Percentiles rank a stretch among this genome's conserved stretches.
These are phyloP conservation scores for Chaetodon trifascialis DNA, from an alignment of 2,113 vertebrate species.

Conservation along the genomic window DNA sequence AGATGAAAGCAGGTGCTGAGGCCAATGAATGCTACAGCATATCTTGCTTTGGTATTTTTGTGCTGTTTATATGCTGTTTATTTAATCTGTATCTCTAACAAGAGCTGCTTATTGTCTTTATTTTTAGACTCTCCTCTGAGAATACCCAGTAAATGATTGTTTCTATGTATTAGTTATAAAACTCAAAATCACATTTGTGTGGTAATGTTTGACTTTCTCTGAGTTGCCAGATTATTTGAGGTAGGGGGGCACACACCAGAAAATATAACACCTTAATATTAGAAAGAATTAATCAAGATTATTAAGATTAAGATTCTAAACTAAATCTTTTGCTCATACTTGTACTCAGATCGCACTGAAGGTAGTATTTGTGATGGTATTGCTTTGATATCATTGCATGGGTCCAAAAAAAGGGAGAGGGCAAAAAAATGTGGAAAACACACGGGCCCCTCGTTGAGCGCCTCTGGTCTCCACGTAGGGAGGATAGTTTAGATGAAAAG, in stretches of 20 bases:
- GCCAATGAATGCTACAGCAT: constrained; percentile 43
- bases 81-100: constrained; percentile 10
- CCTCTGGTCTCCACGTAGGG: constrained; percentile 20
- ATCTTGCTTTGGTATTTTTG: constrained; percentile 39
- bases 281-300: no score
- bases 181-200: background rate
- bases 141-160: background rate
- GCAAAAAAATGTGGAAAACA: constrained; percentile 13
- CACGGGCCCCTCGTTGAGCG: constrained; percentile 16
- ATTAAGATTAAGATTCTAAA: background rate
- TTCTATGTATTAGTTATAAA: background rate
- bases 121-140: constrained; percentile 8
- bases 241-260: background rate
- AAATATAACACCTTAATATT: background rate
- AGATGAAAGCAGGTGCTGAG: constrained; percentile 33
- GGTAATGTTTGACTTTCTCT: background rate
- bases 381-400: background rate
- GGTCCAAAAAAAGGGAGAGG: background rate
- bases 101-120: background rate
- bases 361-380: background rate
- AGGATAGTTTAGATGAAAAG: constrained; percentile 72
- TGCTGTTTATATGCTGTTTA: constrained; percentile 13
- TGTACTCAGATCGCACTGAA: background rate
- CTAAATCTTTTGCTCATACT: background rate
- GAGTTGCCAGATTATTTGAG: constrained; percentile 7